Evolutionary conservation across 1,140 invertebrate genomes (phyloP), one percentile per base, ranked within the genome.

Genomic region (Lethrus apterus): DNA sequence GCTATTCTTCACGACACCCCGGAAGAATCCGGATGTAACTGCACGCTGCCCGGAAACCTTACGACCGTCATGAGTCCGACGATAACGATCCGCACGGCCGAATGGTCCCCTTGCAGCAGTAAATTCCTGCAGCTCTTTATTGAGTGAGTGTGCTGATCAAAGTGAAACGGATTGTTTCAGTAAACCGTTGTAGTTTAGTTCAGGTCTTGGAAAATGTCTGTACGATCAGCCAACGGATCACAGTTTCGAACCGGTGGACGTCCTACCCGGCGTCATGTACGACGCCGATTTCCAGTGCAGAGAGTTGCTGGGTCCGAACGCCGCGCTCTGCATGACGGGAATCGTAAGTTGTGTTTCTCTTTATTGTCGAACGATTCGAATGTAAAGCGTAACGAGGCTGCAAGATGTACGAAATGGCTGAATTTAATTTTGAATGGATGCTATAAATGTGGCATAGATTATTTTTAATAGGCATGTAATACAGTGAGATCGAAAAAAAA

Each of bases 181-280:
- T 53, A 52, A 56, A 50, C 40, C 33, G 51, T 50, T 53, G 44
- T 49, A 56, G 54, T 58, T 54, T 56, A 58, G 56, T 43, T 48
- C 46, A 41, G 56, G 54, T 42, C 48, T 49, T 48, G 54, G 47
- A 43, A 26, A 34, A 34, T 58, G 56, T 40, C 19, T 58, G 19
- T 42, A 35, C 14, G 56, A 58, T 35, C 15, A 26, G 10, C 53
- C 78, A 76, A 4, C 69, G 63, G 20, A 69, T 64, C 51, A 76
- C 75, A 20, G 44, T 55, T 17, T 67, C 55, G 42, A 64, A 21
- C 71, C 70, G 44, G 74, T 74, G 0, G 65, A 74, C 26, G 67
- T 78, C 40, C 71, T 79, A 9, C 75, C 79, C 0, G 80, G 81
- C 9, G 76, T 73, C 8, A 78, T 82, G 74, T 84, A 82, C 60